These are phyloP conservation scores for Montipora efflorescens DNA, from an alignment of 64 coral and sea anemone species.

Conservation along the genomic window DNA sequence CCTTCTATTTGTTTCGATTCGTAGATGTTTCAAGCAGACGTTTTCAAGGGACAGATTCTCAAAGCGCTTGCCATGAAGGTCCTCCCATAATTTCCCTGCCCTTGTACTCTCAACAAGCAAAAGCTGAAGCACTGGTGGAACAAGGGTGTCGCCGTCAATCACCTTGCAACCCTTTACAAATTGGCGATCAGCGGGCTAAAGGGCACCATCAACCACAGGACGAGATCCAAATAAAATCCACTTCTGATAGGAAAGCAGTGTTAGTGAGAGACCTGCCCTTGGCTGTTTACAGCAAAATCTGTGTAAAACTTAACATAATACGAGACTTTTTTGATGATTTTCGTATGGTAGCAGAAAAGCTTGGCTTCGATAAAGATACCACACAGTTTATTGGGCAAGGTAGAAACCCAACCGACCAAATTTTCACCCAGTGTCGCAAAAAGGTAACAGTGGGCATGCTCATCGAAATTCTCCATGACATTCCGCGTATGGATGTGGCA, in stretches of 20 bases:
- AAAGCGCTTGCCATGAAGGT: too few relatives aligned
- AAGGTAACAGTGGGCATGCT: not conserved
- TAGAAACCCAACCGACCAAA: not conserved
- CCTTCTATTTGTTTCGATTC: too few relatives aligned
- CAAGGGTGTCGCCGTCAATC: not conserved
- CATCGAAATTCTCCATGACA: not conserved
- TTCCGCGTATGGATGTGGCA: slow-evolving; percentile 14
- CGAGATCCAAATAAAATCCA: not conserved
- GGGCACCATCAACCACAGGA: not conserved
- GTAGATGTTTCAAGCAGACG: too few relatives aligned
- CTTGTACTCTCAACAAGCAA: too few relatives aligned
- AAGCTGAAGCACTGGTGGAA: too few relatives aligned
- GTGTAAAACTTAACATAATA: slow-evolving; percentile 14
- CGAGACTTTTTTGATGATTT: slow-evolving; percentile 36
- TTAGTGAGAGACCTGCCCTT: not conserved
- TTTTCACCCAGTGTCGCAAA: not conserved
- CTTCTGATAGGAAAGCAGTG: not conserved
- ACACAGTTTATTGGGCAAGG: not conserved
- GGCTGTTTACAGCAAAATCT: slow-evolving; percentile 28
- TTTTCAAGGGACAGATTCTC: too few relatives aligned
- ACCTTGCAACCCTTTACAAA: not conserved
- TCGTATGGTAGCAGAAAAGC: slow-evolving; percentile 38
- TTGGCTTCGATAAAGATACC: slow-evolving; percentile 22
- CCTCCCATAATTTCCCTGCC: not conserved
- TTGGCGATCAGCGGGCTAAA: not conserved